Conservation (phyloP, 2,888 invertebrate species). For the Pecten maximus region DNA sequence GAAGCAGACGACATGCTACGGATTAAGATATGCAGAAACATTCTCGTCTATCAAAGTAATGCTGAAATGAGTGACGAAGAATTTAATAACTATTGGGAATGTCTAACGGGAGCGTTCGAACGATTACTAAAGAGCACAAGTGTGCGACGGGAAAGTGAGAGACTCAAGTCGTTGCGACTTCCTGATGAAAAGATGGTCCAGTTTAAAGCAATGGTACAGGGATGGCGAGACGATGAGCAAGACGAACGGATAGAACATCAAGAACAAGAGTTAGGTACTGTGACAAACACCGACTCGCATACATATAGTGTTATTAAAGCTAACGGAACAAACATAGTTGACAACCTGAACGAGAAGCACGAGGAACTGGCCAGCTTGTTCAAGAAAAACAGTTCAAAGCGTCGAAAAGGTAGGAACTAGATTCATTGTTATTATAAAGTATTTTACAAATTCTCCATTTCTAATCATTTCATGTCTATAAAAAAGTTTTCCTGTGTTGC, state of each 20-base stretch:
- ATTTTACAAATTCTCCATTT: too few species aligned
- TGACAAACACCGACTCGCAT: background rate
- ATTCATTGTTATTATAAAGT: background rate
- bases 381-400: background rate
- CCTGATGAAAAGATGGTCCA: background rate
- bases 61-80: slow-evolving; percentile 2
- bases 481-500: too few species aligned
- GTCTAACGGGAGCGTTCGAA: background rate
- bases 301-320: background rate
- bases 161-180: background rate
- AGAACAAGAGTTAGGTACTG: background rate
- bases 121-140: background rate
- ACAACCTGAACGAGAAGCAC: background rate
- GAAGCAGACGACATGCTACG: slow-evolving; percentile 13
- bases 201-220: background rate
- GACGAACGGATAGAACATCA: background rate
- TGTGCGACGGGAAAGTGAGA: background rate
- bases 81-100: background rate
- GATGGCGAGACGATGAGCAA: background rate
- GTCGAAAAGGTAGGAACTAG: background rate
- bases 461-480: too few species aligned
- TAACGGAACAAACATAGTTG: background rate
- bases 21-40: background rate
- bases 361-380: background rate
- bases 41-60: background rate